These are phyloP conservation scores for Sebastes minor DNA, from an alignment of 2,797 vertebrate genomes.

Conservation along the genomic window DNA sequence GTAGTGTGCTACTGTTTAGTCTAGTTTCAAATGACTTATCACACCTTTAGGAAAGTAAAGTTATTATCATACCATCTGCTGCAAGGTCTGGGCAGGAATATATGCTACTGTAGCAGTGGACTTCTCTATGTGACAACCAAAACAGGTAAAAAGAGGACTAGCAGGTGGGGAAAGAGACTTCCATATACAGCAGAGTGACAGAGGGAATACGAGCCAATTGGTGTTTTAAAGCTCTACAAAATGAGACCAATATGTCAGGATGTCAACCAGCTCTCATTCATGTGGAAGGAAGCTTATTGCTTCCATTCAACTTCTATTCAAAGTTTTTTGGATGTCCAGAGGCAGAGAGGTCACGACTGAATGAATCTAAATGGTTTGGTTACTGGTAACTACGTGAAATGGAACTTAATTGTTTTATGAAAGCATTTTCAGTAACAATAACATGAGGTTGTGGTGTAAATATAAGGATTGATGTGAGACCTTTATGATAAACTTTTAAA, in stretches of 20 bases:
- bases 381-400: background rate
- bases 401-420: background rate
- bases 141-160: background rate
- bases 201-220: background rate
- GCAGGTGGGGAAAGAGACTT: background rate
- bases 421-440: background rate
- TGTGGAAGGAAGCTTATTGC: background rate
- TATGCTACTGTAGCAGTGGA: background rate
- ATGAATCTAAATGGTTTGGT: background rate
- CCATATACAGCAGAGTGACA: background rate
- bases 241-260: background rate
- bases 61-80: conserved; percentile 31
- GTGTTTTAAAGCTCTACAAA: background rate
- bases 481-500: background rate
- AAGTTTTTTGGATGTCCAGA: background rate
- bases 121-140: background rate
- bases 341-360: background rate
- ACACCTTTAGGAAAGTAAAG: conserved; percentile 12
- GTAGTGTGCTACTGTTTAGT: conserved; percentile 6
- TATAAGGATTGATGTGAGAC: background rate
- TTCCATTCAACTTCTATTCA: background rate
- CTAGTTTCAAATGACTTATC: conserved; percentile 36
- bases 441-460: background rate
- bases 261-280: background rate
- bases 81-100: background rate